Percentiles rank a stretch among this genome's conserved stretches.
phyloP scores from a whole-genome alignment of 2,797 vertebrate species.

The Vultur gryphus region DNA sequence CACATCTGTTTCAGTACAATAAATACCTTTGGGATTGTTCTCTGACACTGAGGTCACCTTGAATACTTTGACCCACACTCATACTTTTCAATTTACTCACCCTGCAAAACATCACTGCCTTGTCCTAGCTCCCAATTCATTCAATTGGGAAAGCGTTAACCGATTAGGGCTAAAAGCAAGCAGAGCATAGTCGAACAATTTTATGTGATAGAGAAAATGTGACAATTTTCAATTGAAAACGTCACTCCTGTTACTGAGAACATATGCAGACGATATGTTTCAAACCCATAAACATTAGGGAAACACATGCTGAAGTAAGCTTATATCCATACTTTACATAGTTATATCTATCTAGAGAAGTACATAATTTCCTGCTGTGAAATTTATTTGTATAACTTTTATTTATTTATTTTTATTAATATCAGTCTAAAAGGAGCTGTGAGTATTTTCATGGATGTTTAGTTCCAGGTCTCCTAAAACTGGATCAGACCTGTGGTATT shows the following conservation, averaged over 20 bases:
- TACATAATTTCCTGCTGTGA: not conserved
- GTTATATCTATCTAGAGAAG: not conserved
- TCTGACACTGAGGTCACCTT: not conserved
- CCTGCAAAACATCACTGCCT: not conserved
- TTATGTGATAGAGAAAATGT: not conserved
- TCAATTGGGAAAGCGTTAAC: not conserved
- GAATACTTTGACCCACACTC: not conserved
- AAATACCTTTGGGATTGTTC: not conserved
- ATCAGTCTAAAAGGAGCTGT: not conserved
- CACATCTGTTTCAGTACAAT: not conserved
- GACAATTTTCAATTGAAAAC: not conserved
- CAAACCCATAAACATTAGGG: not conserved
- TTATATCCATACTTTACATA: not conserved
- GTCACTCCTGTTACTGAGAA: not conserved
- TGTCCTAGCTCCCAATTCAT: not conserved
- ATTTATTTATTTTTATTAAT: not conserved
- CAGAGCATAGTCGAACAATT: not conserved
- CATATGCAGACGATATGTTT: fast-evolving
- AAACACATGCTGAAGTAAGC: not conserved
- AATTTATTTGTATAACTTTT: not conserved
- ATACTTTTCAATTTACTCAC: not conserved
- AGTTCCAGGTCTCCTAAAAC: not conserved
- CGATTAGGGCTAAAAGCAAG: not conserved
- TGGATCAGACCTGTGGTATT: not conserved
- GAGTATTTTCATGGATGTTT: not conserved